Base-by-base conservation (phyloP, 2,113 vertebrate genomes). In the Aegotheles bennettii region DNA sequence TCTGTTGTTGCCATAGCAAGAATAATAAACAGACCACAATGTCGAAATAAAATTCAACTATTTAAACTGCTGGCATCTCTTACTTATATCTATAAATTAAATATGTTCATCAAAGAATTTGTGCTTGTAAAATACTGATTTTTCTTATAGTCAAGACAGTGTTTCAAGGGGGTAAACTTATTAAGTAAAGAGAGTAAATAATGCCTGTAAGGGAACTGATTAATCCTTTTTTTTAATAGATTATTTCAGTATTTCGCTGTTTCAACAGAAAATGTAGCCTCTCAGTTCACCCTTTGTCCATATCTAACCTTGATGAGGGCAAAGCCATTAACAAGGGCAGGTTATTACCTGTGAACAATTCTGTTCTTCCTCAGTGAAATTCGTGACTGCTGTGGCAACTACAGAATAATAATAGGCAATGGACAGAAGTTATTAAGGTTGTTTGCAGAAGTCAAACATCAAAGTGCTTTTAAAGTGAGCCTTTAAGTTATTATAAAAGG, bases 381-480 rank as follows among this genome's bases (percentile, higher is more conserved):
- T 93, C 91, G 80, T 87, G 63, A 36, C 81, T 91, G 26, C 50
- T 79, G 25, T 63, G 61, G 48, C 79, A 80, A 91, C n/a, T 83
- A 65, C 38, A 83, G 87, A 82, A 76, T 91, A 75, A 84, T 84
- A 93, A 94, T 85, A 83, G 75, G 50, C 50, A 89, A 68, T 35
- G 50, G 38, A 51, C 42, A 64, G 69, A 94, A 88, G 57, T 89
- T 92, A 84, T 89, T 89, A 85, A 80, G 67, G 75, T 91, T 89
- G 57, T 94, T 95, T 90, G 70, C 50, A 83, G 53, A 90, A 94
- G 82, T 91, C 74, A 89, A 75, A 80, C 36, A 50, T 76, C 63
- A 94, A 95, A 67, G 78, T 95, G 74, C 35, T 93, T 95, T 95
- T 87, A 89, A 94, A 95, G 78, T 64, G 53, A 92, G 48, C 40